Conservation (phyloP, 1,140 invertebrate genomes). For the Scaptomyza montana region DNA sequence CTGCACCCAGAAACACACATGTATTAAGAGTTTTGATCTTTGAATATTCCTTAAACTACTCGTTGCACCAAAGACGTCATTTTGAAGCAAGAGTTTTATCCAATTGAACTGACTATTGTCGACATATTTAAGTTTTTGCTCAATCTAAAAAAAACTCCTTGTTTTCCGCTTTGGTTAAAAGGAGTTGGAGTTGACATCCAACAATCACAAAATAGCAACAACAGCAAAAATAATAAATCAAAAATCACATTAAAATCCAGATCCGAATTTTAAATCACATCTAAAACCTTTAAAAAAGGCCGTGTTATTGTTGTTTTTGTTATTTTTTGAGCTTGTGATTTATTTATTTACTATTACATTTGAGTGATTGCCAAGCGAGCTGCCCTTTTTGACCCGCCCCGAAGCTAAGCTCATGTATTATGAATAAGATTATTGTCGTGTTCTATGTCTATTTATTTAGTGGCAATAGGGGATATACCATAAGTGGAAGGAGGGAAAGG, state of each 20-base stretch:
- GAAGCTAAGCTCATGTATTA: constrained; percentile 67
- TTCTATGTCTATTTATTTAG: constrained; percentile 47
- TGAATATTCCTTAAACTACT: too few relatives aligned
- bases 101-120: too few relatives aligned
- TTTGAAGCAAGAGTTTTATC: too few relatives aligned
- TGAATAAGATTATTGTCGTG: constrained; percentile 75
- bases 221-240: background rate
- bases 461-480: background rate
- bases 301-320: constrained; percentile 36
- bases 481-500: background rate
- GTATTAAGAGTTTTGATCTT: too few relatives aligned
- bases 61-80: too few relatives aligned
- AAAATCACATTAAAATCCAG: background rate
- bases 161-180: too few relatives aligned
- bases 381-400: background rate
- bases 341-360: constrained; percentile 80
- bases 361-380: constrained; percentile 67
- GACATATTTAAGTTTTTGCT: too few relatives aligned
- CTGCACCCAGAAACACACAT: too few relatives aligned
- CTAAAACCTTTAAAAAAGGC: constrained; percentile 16
- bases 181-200: too few relatives aligned
- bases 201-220: too few relatives aligned
- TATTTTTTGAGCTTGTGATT: constrained; percentile 51
- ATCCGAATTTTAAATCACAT: constrained; percentile 19
- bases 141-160: too few relatives aligned